Evolutionary conservation across 2,888 invertebrate genomes (phyloP).

Genomic region (Agelastica alni): DNA sequence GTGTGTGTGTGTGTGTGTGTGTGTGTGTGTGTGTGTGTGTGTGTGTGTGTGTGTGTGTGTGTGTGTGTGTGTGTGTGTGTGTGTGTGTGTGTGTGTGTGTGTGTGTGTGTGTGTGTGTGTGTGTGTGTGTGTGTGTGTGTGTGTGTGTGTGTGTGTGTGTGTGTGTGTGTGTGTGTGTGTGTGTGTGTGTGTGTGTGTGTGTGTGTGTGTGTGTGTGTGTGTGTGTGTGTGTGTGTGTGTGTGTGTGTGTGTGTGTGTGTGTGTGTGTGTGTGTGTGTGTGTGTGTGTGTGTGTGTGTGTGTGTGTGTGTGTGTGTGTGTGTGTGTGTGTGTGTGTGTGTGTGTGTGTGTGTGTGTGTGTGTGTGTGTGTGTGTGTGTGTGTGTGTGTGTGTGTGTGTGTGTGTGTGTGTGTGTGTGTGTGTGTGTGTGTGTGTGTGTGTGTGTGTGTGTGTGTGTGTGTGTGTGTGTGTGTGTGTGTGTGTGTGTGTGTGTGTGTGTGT

Average conservation of each 20-base stretch:
- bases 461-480: background rate
- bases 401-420: background rate
- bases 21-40: background rate
- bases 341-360: background rate
- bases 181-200: background rate
- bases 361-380: background rate
- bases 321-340: background rate
- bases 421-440: background rate
- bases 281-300: background rate
- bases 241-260: background rate
- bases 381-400: background rate
- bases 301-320: background rate
- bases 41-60: background rate
- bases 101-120: background rate
- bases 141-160: background rate
- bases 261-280: background rate
- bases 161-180: background rate
- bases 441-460: background rate
- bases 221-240: background rate
- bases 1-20: background rate
- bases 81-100: background rate
- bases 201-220: background rate
- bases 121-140: background rate
- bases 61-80: background rate
- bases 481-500: background rate